Conservation (phyloP, 2,797 vertebrate species). For the Phalanger gymnotis region DNA sequence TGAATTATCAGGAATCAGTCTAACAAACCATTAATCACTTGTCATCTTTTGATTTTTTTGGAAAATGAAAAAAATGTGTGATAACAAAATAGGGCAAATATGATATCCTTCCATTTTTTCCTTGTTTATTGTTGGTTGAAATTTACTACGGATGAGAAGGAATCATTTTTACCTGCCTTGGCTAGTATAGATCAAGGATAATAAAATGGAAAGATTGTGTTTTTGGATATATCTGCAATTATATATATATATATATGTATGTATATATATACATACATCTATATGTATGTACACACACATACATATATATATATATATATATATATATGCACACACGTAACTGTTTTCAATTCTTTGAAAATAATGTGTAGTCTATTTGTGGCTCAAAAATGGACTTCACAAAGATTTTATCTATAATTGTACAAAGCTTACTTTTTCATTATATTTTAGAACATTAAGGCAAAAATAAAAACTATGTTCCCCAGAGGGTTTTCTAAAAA, state of each 20-base stretch:
- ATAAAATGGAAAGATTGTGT: conserved; percentile 42
- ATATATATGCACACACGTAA: too few species aligned
- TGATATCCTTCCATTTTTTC: conserved; percentile 21
- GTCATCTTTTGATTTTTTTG: neutral
- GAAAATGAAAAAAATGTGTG: neutral
- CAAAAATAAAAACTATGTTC: conserved; percentile 7
- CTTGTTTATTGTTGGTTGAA: conserved; percentile 34
- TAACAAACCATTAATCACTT: conserved; percentile 33
- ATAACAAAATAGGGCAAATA: conserved; percentile 46
- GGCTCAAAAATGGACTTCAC: conserved; percentile 7
- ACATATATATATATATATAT: neutral
- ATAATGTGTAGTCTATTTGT: neutral
- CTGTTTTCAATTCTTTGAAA: neutral
- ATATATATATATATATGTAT: too few species aligned
- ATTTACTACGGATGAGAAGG: conserved; percentile 45
- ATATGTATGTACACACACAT: neutral
- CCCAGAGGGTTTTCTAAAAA: neutral
- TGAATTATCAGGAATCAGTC: neutral
- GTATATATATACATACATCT: neutral
- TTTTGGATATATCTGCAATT: conserved; percentile 17
- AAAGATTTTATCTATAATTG: conserved; percentile 59
- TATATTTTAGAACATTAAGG: conserved; percentile 20
- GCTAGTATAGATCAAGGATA: neutral
- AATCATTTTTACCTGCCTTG: conserved; percentile 36
- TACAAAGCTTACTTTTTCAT: conserved; percentile 10